Evolutionary conservation across 2,888 invertebrate genomes (phyloP).

Genomic region (Eutolmus rufibarbis): DNA sequence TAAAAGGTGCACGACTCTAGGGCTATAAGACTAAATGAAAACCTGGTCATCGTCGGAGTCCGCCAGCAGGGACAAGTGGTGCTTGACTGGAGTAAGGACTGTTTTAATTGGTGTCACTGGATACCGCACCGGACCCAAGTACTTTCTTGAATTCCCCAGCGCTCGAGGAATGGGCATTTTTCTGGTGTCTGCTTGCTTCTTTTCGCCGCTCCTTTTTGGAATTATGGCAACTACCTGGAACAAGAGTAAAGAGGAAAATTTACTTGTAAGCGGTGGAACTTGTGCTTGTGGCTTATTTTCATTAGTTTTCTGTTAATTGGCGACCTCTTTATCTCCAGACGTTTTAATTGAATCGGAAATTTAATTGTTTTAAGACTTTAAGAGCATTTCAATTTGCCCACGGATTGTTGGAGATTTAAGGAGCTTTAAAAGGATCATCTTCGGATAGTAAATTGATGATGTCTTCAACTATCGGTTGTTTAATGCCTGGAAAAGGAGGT

Average conservation of each 20-base stretch:
- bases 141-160: slow-evolving; percentile 68
- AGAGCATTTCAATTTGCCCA: neutral
- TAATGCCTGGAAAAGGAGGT: no score
- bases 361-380: neutral
- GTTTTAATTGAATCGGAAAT: neutral
- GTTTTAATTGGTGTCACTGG: slow-evolving; percentile 69
- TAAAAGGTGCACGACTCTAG: neutral
- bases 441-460: no score
- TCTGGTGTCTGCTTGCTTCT: neutral
- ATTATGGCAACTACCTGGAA: slow-evolving; percentile 49
- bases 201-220: slow-evolving; percentile 45
- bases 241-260: neutral
- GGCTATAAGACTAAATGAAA: slow-evolving; percentile 64
- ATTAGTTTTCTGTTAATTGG: neutral
- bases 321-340: neutral
- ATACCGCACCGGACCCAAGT: slow-evolving; percentile 71
- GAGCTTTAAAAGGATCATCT: neutral
- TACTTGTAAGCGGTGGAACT: neutral
- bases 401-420: neutral
- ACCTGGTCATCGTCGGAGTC: slow-evolving; percentile 71
- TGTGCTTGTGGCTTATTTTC: neutral
- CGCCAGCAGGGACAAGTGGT: slow-evolving; percentile 47
- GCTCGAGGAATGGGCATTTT: slow-evolving; percentile 68
- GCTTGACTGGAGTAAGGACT: slow-evolving; percentile 42
- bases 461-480: neutral